phyloP scores from a whole-genome alignment of 2,113 vertebrate genomes.

The Amblyopsis rosae region DNA sequence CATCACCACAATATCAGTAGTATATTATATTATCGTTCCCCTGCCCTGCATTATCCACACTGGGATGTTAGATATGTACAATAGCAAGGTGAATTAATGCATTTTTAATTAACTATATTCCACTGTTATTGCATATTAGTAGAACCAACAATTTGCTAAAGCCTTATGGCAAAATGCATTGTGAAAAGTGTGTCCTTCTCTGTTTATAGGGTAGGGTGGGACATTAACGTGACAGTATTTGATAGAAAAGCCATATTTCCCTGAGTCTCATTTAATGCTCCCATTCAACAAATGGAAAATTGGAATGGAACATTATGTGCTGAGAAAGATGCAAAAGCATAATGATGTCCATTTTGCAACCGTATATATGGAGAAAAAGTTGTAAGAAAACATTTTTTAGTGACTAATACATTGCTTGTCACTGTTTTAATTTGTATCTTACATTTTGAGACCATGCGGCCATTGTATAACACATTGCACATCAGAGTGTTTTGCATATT shows the following conservation, averaged over 20 bases:
- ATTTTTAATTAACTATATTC: constrained; percentile 2
- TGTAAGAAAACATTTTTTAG: no score
- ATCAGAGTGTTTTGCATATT: no score
- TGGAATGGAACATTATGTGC: neutral
- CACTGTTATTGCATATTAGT: neutral
- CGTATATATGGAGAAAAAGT: no score
- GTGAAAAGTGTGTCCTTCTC: neutral
- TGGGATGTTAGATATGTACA: neutral
- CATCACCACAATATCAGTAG: neutral
- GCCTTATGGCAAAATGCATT: neutral
- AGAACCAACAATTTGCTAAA: neutral
- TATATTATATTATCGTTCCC: neutral
- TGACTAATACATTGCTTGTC: no score
- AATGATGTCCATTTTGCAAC: no score
- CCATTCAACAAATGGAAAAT: neutral
- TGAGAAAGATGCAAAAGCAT: neutral
- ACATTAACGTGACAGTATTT: neutral
- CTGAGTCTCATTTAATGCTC: neutral
- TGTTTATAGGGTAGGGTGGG: neutral
- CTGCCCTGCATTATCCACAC: neutral
- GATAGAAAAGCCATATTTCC: neutral
- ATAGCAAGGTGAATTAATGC: neutral
- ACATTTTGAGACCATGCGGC: no score
- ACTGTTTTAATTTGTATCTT: no score
- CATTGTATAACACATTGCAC: no score